phyloP scores from a whole-genome alignment of 2,113 vertebrate genomes.

The Dicaeum eximium region DNA sequence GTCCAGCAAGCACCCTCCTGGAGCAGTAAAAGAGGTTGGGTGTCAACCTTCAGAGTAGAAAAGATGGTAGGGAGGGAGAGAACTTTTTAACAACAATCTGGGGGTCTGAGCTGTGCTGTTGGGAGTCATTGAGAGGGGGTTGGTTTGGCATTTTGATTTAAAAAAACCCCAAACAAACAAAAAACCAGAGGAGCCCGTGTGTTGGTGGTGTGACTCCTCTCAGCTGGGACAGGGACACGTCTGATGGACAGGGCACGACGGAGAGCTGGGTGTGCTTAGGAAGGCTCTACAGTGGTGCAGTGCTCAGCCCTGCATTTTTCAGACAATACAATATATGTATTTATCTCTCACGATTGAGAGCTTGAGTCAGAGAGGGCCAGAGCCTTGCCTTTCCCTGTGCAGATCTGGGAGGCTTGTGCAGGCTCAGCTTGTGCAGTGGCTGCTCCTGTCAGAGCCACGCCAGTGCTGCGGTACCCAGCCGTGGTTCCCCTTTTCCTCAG shows the following conservation, averaged over 20 bases:
- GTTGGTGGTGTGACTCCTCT: neutral
- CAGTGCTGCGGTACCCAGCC: neutral
- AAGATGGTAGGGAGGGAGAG: neutral
- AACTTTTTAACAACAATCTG: neutral
- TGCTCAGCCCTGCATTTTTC: neutral
- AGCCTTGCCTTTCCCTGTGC: neutral
- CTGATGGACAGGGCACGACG: rapidly evolving
- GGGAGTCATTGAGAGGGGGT: neutral
- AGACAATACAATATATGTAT: neutral
- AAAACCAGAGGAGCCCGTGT: neutral
- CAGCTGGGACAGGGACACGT: neutral
- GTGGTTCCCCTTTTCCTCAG: neutral
- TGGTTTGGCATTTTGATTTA: neutral
- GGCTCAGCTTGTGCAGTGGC: neutral
- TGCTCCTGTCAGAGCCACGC: neutral
- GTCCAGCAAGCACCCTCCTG: neutral
- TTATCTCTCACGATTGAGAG: neutral
- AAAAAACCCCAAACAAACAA: neutral
- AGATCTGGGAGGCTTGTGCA: neutral
- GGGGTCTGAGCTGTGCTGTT: neutral
- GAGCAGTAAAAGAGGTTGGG: neutral
- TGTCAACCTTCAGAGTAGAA: neutral
- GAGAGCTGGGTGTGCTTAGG: neutral
- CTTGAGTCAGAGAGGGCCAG: neutral
- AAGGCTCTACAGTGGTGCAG: neutral